phyloP scores from a whole-genome alignment of 2,888 invertebrate genomes.

The Linhomoeus sp. region DNA sequence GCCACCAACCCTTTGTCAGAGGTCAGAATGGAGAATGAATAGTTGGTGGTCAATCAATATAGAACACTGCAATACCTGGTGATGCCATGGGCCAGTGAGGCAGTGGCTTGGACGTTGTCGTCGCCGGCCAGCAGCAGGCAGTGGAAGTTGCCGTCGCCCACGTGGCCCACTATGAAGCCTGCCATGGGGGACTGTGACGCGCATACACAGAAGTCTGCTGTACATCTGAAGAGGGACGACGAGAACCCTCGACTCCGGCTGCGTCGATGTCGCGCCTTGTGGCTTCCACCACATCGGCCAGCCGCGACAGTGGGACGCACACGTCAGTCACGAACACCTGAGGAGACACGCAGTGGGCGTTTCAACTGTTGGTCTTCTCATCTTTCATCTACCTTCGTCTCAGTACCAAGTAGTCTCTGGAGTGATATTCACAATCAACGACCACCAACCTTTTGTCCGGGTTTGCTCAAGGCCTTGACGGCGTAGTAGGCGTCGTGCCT shows the following conservation, averaged over 20 bases:
- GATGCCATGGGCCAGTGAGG: constrained; percentile 22
- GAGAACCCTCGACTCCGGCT: not conserved
- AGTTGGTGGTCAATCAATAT: too few relatives aligned
- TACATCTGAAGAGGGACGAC: too few relatives aligned
- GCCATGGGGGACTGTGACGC: not conserved
- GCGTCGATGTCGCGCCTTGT: constrained; percentile 30
- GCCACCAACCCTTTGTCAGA: too few relatives aligned
- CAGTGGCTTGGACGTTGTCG: constrained; percentile 20
- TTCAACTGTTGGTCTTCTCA: not conserved
- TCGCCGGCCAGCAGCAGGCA: constrained; percentile 30
- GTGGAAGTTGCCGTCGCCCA: constrained; percentile 40
- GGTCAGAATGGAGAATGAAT: too few relatives aligned
- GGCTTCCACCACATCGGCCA: constrained; percentile 31
- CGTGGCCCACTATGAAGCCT: constrained; percentile 37
- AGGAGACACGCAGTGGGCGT: too few relatives aligned
- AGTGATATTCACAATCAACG: not conserved
- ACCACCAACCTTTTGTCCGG: constrained; percentile 17
- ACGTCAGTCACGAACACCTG: constrained; percentile 32
- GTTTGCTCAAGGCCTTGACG: constrained; percentile 28
- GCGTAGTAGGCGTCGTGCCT: constrained; percentile 36
- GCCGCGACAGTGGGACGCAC: constrained; percentile 36
- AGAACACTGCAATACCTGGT: too few relatives aligned
- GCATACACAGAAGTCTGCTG: too few relatives aligned
- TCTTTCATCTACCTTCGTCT: too few relatives aligned
- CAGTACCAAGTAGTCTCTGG: too few relatives aligned